A percentile compares a stretch with the other conserved stretches of the same genome.
Conservation (phyloP, 2,113 vertebrate species). For the Zosterops borbonicus region DNA sequence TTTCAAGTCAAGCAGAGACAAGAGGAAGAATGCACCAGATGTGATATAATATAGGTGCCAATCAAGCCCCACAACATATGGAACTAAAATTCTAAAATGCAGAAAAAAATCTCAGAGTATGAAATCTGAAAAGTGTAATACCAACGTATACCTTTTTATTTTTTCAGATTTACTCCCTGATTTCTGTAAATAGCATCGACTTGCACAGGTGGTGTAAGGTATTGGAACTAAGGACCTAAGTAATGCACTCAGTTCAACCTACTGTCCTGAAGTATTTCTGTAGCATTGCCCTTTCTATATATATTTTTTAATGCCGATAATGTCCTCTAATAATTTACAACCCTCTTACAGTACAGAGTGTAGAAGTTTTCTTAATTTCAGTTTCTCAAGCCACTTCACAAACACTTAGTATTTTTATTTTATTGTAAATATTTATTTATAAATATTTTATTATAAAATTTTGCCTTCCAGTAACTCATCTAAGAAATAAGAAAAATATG, state of each 20-base stretch:
- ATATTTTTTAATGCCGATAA: not conserved
- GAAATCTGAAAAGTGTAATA: not conserved
- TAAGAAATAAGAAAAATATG: not conserved
- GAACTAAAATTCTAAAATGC: not conserved
- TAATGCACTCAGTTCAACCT: not conserved
- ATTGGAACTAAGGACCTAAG: not conserved
- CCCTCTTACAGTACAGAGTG: not conserved
- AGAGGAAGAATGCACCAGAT: not conserved
- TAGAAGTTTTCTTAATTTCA: not conserved
- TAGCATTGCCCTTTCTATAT: not conserved
- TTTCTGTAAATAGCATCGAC: not conserved
- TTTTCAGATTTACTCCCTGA: not conserved
- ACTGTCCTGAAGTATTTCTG: not conserved
- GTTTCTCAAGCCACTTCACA: not conserved
- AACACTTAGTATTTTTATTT: not conserved
- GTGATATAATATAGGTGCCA: not conserved
- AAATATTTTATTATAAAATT: not conserved
- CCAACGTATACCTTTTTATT: not conserved
- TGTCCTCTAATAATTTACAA: not conserved
- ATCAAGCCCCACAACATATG: not conserved
- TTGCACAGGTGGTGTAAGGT: not conserved
- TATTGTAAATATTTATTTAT: not conserved
- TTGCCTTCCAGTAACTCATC: not conserved
- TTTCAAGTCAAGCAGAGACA: not conserved
- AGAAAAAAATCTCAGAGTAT: not conserved